Evolutionary conservation across 64 coral and sea anemone genomes (phyloP).

Genomic region (Montipora capricornis): DNA sequence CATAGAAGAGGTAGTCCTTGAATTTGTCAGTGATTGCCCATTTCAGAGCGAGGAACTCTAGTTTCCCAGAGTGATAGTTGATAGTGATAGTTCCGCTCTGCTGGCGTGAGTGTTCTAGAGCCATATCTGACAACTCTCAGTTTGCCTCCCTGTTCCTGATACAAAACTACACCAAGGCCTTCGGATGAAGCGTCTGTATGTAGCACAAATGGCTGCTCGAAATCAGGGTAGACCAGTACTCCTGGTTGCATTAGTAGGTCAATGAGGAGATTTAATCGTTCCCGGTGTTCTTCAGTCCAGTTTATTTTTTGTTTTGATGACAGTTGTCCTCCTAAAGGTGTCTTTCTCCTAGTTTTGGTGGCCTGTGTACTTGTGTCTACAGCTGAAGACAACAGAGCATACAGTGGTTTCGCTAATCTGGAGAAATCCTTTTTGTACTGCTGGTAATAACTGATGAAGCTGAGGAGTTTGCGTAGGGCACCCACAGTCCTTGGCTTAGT

Average conservation of each 20-base stretch:
- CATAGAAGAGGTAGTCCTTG: background rate
- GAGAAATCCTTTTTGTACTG: background rate
- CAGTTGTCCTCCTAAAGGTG: background rate
- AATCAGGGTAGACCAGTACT: constrained; percentile 1
- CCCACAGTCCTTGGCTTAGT: background rate
- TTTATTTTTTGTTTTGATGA: background rate
- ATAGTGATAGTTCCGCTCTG: background rate
- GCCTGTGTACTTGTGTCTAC: background rate
- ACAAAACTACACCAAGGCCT: background rate
- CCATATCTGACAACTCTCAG: constrained; percentile 11
- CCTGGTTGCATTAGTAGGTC: constrained; percentile 1
- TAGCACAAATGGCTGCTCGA: background rate
- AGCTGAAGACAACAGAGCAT: background rate
- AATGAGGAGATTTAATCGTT: background rate
- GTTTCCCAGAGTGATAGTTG: background rate
- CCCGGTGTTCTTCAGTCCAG: background rate
- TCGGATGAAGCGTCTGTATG: background rate
- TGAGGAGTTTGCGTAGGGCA: background rate
- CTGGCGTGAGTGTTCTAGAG: background rate
- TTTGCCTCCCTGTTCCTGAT: constrained; percentile 13
- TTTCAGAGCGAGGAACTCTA: background rate
- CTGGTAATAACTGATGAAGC: background rate
- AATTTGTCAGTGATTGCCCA: constrained; percentile 21
- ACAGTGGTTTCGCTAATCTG: too few species aligned
- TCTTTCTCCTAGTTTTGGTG: background rate